Evolutionary conservation across 2,113 vertebrate genomes (phyloP).

Genomic region (Syrrhaptes paradoxus): DNA sequence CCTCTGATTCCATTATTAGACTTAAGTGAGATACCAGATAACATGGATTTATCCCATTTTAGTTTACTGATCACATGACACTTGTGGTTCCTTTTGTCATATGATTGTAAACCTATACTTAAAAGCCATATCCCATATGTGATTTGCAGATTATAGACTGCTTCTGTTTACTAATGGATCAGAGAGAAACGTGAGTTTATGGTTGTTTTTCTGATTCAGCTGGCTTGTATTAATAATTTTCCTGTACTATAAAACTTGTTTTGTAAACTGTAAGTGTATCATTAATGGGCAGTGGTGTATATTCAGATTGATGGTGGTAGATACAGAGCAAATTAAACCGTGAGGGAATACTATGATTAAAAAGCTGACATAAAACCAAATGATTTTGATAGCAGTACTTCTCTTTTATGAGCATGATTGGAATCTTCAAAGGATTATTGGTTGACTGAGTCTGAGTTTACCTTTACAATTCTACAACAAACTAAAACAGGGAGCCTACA

Average conservation of each 20-base stretch:
- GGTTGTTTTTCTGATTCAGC: not conserved
- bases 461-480: not conserved
- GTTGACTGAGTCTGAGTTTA: not conserved
- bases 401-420: conserved; percentile 1
- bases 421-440: not conserved
- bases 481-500: not conserved
- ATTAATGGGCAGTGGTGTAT: conserved; percentile 6
- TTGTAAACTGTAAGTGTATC: conserved; percentile 3
- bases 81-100: not conserved
- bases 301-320: not conserved
- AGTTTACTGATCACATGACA: not conserved
- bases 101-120: not conserved
- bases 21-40: not conserved
- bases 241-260: not conserved
- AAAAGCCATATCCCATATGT: not conserved
- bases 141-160: not conserved
- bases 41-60: not conserved
- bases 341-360: conserved; percentile 41
- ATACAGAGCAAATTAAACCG: conserved; percentile 36
- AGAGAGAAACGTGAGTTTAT: not conserved
- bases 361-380: conserved; percentile 49
- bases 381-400: conserved; percentile 12
- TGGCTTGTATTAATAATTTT: conserved; percentile 22
- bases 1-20: not conserved
- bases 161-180: not conserved